Conservation (phyloP, 2,888 invertebrate species). For the Microplitis manilae region DNA sequence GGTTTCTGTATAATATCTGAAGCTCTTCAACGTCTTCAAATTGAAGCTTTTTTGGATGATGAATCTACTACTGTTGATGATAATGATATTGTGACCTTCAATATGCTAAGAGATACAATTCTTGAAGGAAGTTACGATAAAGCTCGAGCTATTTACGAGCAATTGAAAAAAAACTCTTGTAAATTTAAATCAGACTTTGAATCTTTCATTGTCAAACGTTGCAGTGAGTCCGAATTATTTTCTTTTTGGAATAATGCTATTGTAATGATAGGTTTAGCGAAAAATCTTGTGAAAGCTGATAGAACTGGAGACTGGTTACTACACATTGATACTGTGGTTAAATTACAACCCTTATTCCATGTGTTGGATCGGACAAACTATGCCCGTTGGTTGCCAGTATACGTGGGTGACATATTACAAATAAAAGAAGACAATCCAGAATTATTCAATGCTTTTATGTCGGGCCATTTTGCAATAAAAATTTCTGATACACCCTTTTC, state of each 20-base stretch:
- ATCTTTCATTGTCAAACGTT: slow-evolving; percentile 3
- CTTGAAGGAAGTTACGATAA: slow-evolving; percentile 2
- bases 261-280: slow-evolving; percentile 16
- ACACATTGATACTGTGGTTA: slow-evolving; percentile 10
- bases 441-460: slow-evolving; percentile 26
- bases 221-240: slow-evolving; percentile 19
- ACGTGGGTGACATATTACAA: slow-evolving; percentile 32
- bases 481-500: slow-evolving; percentile 14
- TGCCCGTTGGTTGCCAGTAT: neutral
- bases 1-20: slow-evolving; percentile 28
- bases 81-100: no score
- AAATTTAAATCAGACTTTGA: slow-evolving; percentile 16
- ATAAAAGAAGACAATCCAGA: slow-evolving; percentile 24
- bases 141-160: neutral
- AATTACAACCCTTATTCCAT: slow-evolving; percentile 16
- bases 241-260: slow-evolving; percentile 31
- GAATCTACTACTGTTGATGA: no score
- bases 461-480: slow-evolving; percentile 25
- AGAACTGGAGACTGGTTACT: slow-evolving; percentile 26
- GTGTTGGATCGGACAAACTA: slow-evolving; percentile 13
- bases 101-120: neutral
- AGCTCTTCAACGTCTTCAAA: no score
- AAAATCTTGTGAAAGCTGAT: slow-evolving; percentile 30
- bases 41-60: no score
- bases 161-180: neutral